A percentile compares a stretch with the other conserved stretches of the same genome.
phyloP scores from a whole-genome alignment of 2,113 vertebrate species.

The Myiozetetes cayanensis region DNA sequence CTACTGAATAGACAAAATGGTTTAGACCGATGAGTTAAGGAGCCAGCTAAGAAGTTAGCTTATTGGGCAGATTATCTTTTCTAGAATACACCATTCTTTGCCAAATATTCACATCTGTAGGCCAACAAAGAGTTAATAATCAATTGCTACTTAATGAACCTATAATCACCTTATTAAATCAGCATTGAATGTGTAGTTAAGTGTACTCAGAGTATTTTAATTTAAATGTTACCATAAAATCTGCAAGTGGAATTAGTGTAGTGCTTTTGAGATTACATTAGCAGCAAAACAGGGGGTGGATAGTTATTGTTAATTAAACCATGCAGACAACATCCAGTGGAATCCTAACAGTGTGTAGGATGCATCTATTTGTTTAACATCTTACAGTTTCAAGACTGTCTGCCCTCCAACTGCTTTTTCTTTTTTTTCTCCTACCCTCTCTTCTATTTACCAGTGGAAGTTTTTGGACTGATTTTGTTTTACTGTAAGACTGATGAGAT shows the following conservation, averaged over 20 bases:
- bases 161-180: conserved; percentile 29
- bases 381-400: not conserved
- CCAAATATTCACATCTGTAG: not conserved
- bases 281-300: not conserved
- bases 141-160: conserved; percentile 14
- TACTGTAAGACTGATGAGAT: not conserved
- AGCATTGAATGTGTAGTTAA: not conserved
- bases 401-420: not conserved
- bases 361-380: not conserved
- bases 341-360: not conserved
- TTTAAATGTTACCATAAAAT: conserved; percentile 47
- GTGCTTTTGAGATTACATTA: conserved; percentile 35
- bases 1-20: not conserved
- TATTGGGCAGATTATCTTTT: not conserved
- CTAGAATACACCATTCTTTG: not conserved
- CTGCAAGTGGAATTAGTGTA: conserved; percentile 15
- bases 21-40: not conserved
- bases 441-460: not conserved
- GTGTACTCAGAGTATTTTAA: conserved; percentile 18
- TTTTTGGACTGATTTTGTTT: not conserved
- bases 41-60: not conserved
- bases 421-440: rapidly evolving
- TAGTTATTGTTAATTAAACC: conserved; percentile 43
- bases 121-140: conserved; percentile 34
- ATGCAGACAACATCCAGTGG: not conserved